Evolutionary conservation across 2,888 invertebrate genomes (phyloP), one percentile per base, ranked within the genome.

Genomic region (Nowickia ferox): DNA sequence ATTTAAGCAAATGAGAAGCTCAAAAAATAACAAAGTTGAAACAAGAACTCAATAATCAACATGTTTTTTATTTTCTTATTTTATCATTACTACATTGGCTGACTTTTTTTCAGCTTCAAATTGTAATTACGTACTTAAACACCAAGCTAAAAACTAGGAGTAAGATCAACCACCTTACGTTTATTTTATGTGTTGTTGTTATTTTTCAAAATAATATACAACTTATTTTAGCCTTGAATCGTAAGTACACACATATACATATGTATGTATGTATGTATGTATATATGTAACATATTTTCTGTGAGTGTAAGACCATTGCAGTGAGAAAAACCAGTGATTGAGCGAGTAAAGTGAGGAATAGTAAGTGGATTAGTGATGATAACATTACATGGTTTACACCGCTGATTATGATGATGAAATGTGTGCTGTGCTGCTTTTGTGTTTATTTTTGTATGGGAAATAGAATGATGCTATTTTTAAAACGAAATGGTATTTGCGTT

Each of bases 401-500:
- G 55, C 55, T 66, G 44, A 66, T 57, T 42, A 65, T 59, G 55
- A 69, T 65, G 51, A 76, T 82, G 69, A 76, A 68, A 81, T 75
- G 59, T 81, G 75, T 69, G 69, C 72, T 81, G 75, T 69, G 69
- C 72, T 74, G 51, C 30, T 69, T 61, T 63, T 72, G 59, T 76
- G 66, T 74, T 78, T 83, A 77, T 84, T 84, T 84, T 72, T 78
- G 72, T 40, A 66, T 66, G 40, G 72, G 44, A 79, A 79, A 65
- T 51, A 69, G 46, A 68, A 63, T 65, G 69, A 63, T 15, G 72
- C 82, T 86, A 86, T 86, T 86, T 83, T 82, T 86, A 86, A 57
- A 78, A 48, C 6, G 19, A 74, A 82, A 78, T 82, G 74, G 76
- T 86, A 82, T 86, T 86, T 86, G 74, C 75, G 85, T 83, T 85